Evolutionary conservation across 2,888 invertebrate genomes (phyloP).

Genomic region (Germaria angustata): DNA sequence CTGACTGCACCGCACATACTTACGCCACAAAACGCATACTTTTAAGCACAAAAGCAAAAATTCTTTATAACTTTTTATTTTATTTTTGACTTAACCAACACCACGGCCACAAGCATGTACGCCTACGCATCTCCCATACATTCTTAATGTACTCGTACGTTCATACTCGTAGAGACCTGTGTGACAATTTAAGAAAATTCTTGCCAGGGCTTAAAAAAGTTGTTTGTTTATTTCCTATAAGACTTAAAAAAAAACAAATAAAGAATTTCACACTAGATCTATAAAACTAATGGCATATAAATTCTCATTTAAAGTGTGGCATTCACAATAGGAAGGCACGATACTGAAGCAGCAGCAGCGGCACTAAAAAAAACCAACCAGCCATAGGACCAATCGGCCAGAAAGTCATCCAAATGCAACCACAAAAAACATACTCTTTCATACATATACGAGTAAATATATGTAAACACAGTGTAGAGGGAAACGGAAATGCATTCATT

Average conservation of each 20-base stretch:
- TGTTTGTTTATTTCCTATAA: background rate
- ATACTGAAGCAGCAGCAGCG: constrained; percentile 7
- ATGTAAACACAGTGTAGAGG: constrained; percentile 40
- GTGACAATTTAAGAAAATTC: constrained; percentile 60
- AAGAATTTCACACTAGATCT: constrained; percentile 67
- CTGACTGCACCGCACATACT: background rate
- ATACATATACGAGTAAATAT: too few species aligned
- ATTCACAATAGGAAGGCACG: constrained; percentile 61
- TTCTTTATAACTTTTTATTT: background rate
- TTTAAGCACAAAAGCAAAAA: background rate
- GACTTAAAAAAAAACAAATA: constrained; percentile 50
- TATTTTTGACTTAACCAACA: background rate
- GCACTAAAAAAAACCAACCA: background rate
- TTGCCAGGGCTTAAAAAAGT: background rate
- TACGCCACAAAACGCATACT: constrained; percentile 4
- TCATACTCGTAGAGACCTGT: background rate
- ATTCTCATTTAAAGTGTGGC: constrained; percentile 66
- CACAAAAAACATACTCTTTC: background rate
- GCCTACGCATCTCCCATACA: constrained; percentile 56
- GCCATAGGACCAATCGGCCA: background rate
- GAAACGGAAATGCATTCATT: constrained; percentile 69
- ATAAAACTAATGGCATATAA: constrained; percentile 67
- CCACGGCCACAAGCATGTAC: constrained; percentile 48
- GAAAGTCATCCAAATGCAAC: constrained; percentile 4
- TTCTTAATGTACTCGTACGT: background rate